phyloP scores from a whole-genome alignment of 2,113 vertebrate genomes.

The Pseudopipra pipra region DNA sequence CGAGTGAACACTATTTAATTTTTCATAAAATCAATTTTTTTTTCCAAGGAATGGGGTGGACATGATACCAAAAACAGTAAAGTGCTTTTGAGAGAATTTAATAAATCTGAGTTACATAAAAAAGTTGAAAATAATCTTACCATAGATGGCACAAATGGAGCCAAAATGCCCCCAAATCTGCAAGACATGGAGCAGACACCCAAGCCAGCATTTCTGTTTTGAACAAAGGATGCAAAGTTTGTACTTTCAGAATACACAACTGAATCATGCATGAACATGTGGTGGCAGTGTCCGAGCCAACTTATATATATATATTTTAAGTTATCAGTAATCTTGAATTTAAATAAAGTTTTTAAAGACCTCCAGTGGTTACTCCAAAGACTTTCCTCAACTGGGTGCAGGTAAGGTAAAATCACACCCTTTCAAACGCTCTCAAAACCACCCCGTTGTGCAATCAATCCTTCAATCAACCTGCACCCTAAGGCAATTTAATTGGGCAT shows the following conservation, averaged over 20 bases:
- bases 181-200: conserved; percentile 89
- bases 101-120: neutral
- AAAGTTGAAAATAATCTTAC: conserved; percentile 59
- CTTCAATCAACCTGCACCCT: neutral
- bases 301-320: neutral
- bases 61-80: neutral
- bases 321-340: neutral
- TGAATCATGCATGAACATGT: neutral
- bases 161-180: conserved; percentile 86
- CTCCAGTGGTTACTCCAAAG: neutral
- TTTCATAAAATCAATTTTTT: neutral
- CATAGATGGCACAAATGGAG: conserved; percentile 85
- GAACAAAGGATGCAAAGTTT: neutral
- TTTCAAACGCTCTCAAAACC: neutral
- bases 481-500: neutral
- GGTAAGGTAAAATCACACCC: neutral
- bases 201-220: conserved; percentile 85
- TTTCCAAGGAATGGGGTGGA: neutral
- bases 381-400: neutral
- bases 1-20: neutral
- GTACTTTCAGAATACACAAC: neutral
- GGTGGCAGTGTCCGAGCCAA: neutral
- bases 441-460: neutral
- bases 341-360: neutral
- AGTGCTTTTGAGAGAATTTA: neutral